Conservation (phyloP, 2,797 vertebrate species). For the Platalea minor region DNA sequence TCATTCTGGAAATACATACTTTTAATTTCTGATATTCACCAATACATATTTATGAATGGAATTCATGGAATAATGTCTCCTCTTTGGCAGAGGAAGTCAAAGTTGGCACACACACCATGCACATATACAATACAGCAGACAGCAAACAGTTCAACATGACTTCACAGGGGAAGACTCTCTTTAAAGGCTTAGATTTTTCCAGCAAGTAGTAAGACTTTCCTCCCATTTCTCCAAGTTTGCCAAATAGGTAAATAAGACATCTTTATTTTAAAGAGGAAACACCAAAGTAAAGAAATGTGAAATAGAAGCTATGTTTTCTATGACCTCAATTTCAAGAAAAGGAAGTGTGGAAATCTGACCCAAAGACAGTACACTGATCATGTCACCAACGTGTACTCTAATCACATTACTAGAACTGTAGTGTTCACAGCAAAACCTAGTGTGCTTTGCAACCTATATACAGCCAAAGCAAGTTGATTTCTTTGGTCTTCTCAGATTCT, state of each 20-base stretch:
- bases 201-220: neutral
- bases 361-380: neutral
- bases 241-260: neutral
- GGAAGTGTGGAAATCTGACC: neutral
- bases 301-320: neutral
- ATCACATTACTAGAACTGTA: neutral
- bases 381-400: neutral
- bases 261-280: neutral
- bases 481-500: neutral
- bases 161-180: neutral
- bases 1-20: neutral
- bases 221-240: neutral
- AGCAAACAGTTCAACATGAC: neutral
- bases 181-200: neutral
- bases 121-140: neutral
- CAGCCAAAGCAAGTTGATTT: neutral
- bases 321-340: neutral
- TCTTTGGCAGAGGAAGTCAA: neutral
- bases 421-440: accelerated
- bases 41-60: neutral
- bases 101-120: neutral
- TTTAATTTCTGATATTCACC: neutral
- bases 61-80: neutral
- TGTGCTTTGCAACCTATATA: neutral
- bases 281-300: neutral